Conservation (phyloP, 2,888 invertebrate species). For the Hydrotaea diabolus region DNA sequence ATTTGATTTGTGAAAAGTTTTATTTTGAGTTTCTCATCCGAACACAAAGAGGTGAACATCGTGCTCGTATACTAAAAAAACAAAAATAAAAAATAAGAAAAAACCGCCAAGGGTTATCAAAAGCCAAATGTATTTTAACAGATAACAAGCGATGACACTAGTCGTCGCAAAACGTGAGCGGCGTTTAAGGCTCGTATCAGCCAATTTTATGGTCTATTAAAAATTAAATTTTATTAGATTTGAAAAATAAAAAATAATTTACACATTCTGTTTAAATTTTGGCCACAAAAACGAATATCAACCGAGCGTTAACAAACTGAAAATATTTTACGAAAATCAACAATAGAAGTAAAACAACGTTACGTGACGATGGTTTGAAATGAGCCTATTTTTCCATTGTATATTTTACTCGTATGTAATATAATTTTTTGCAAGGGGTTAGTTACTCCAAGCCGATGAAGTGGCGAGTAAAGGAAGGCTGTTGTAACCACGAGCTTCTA, state of each 20-base stretch:
- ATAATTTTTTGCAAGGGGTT: not conserved
- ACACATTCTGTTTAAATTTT: not conserved
- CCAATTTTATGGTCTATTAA: constrained; percentile 60
- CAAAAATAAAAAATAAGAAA: constrained; percentile 6
- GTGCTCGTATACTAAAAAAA: constrained; percentile 12
- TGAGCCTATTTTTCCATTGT: not conserved
- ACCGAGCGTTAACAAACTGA: not conserved
- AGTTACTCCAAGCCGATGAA: too few species aligned
- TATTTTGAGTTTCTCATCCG: not conserved
- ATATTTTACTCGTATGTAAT: not conserved
- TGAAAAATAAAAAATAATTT: constrained; percentile 36
- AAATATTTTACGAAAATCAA: too few species aligned
- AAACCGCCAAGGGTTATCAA: not conserved
- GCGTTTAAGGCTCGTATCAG: constrained; percentile 20
- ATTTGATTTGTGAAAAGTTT: constrained; percentile 46
- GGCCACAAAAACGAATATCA: not conserved
- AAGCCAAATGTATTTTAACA: constrained; percentile 22
- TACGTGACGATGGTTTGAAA: not conserved
- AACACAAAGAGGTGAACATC: constrained; percentile 13
- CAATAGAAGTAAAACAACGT: not conserved
- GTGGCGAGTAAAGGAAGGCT: too few species aligned
- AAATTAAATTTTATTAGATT: constrained; percentile 41
- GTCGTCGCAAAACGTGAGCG: constrained; percentile 24
- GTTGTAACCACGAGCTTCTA: too few species aligned
- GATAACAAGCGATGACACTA: constrained; percentile 42